These are phyloP conservation scores for Ametastegia equiseti DNA, from an alignment of 2,888 invertebrate genomes.

Conservation along the genomic window DNA sequence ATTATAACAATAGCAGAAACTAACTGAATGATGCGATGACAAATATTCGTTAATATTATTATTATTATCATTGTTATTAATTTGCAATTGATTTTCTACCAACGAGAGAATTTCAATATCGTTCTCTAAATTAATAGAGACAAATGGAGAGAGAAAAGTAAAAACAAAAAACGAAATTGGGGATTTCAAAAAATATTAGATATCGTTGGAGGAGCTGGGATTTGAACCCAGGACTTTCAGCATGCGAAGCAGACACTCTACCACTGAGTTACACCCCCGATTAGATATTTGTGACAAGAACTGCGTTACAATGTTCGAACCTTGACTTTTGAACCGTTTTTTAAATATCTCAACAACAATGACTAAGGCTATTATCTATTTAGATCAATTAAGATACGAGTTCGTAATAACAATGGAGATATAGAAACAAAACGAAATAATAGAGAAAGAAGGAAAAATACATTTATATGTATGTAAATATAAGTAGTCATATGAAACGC, in stretches of 20 bases:
- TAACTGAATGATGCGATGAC: too few relatives aligned
- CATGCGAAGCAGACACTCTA: conserved; percentile 76
- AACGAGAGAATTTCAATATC: not conserved
- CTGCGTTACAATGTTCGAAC: not conserved
- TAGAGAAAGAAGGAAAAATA: too few relatives aligned
- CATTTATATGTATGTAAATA: too few relatives aligned
- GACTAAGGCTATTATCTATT: too few relatives aligned
- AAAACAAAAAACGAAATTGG: too few relatives aligned
- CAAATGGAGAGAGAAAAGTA: not conserved
- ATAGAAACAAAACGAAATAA: too few relatives aligned
- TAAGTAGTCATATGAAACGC: too few relatives aligned
- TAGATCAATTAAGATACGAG: too few relatives aligned
- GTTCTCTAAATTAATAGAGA: not conserved
- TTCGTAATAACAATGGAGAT: too few relatives aligned
- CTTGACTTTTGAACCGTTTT: not conserved
- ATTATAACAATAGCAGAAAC: too few relatives aligned
- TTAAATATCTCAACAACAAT: not conserved
- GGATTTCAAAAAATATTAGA: conserved; percentile 42
- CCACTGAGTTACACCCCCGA: conserved; percentile 76
- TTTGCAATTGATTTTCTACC: not conserved
- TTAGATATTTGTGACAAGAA: not conserved
- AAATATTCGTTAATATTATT: not conserved
- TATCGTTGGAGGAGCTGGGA: conserved; percentile 71
- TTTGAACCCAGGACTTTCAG: conserved; percentile 76
- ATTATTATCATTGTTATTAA: not conserved